Evolutionary conservation across 2,797 vertebrate genomes (phyloP), one percentile per base, ranked within the genome.

Genomic region (Poecilia picta): DNA sequence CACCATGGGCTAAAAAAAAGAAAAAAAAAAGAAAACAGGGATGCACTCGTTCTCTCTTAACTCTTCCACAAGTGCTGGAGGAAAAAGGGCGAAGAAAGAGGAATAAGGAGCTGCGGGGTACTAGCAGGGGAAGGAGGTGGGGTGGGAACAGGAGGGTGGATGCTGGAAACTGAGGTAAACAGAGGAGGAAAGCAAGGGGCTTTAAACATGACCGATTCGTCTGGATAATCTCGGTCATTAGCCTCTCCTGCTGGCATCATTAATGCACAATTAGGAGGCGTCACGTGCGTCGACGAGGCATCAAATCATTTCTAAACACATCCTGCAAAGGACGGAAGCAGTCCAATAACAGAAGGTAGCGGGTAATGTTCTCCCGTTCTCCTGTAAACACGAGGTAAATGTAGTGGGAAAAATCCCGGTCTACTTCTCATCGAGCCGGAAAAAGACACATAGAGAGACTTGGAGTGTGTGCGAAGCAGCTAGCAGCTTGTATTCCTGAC

Each of bases 21-120:
- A 16, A 16, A 46, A 46, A 46, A 16, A 46, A 46, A 41, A 94
- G 81, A 73, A 77, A 78, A 94, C 80, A 93, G 89, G 92, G 91
- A 94, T 94, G 90, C 91, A 92, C 90, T 93, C 91, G 81, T 91
- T 92, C 90, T 92, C 91, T 92, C 91, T 92, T 90, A 94, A 93
- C 92, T 92, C 88, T 92, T 94, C 89, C 87, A 85, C 41, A 85
- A 91, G 91, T 89, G 89, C 78, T 70, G 71, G 85, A 86, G 89
- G 83, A 84, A 88, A 84, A 88, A 85, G 88, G 85, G 88, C 87
- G 88, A 86, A 84, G 83, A 76, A 86, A 41, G 85, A 86, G 83
- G 85, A 88, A 91, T 83, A 84, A 83, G 88, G 82, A 79, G 86
- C 41, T n/a, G 25, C 28, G 41, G 68, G 41, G 68, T 82, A 33